These are phyloP conservation scores for Seriola aureovittata DNA, from an alignment of 2,113 vertebrate genomes.

Conservation along the genomic window DNA sequence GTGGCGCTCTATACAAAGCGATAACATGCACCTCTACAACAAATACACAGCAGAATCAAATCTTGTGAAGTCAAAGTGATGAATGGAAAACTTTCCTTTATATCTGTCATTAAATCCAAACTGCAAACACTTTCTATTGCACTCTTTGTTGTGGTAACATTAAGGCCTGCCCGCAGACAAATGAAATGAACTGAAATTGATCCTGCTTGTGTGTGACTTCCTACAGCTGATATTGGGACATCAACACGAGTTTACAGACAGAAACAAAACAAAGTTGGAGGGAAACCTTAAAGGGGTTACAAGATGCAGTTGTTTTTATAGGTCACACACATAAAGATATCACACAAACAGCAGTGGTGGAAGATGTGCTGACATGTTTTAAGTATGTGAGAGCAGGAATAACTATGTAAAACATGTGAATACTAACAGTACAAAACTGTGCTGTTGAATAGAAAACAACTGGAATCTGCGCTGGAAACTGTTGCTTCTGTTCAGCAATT, in stretches of 20 bases:
- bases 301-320: background rate
- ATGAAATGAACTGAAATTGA: slow-evolving; percentile 56
- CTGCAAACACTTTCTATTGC: background rate
- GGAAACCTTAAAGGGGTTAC: background rate
- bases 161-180: slow-evolving; percentile 27
- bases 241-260: slow-evolving; percentile 12
- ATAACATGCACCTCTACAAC: background rate
- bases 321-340: background rate
- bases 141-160: background rate
- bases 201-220: slow-evolving; percentile 64
- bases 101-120: background rate
- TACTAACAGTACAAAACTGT: background rate
- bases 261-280: slow-evolving; percentile 19
- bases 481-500: background rate
- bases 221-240: slow-evolving; percentile 37
- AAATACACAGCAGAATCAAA: background rate
- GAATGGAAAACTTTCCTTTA: background rate
- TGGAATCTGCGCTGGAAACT: background rate
- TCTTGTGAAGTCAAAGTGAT: background rate
- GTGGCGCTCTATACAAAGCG: background rate
- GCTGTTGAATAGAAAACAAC: background rate
- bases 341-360: background rate
- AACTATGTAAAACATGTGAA: too few species aligned
- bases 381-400: background rate
- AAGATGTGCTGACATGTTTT: background rate